These are phyloP conservation scores for Piprites chloris DNA, from an alignment of 2,113 vertebrate species.

Conservation along the genomic window DNA sequence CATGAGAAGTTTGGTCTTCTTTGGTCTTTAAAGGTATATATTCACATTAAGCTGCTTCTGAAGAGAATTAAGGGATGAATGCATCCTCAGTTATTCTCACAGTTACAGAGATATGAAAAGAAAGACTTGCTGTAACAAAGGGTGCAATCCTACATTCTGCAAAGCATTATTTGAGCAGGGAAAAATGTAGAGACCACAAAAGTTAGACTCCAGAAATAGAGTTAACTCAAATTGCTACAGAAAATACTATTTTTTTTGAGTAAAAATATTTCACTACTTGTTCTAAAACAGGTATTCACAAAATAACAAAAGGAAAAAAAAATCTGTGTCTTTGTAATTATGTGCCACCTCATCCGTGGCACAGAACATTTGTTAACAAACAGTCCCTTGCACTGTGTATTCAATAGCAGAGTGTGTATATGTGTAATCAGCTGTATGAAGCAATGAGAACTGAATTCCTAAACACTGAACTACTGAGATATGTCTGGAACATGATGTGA, in stretches of 20 bases:
- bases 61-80: background rate
- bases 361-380: conserved; percentile 26
- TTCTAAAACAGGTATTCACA: background rate
- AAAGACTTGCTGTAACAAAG: background rate
- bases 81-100: background rate
- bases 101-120: background rate
- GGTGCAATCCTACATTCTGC: background rate
- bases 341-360: background rate
- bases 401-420: background rate
- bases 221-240: background rate
- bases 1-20: background rate
- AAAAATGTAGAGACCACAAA: background rate
- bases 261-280: background rate
- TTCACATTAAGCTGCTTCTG: background rate
- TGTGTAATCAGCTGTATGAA: conserved; percentile 43
- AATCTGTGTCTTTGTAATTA: background rate
- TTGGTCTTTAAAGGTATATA: background rate
- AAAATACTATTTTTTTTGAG: background rate
- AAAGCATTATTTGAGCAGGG: background rate
- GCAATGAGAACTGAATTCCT: background rate
- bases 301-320: background rate
- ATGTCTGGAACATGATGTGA: background rate
- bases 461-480: background rate
- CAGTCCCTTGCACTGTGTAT: background rate
- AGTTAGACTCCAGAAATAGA: background rate